phyloP scores from a whole-genome alignment of 2,113 vertebrate genomes.

The Ictalurus furcatus region DNA sequence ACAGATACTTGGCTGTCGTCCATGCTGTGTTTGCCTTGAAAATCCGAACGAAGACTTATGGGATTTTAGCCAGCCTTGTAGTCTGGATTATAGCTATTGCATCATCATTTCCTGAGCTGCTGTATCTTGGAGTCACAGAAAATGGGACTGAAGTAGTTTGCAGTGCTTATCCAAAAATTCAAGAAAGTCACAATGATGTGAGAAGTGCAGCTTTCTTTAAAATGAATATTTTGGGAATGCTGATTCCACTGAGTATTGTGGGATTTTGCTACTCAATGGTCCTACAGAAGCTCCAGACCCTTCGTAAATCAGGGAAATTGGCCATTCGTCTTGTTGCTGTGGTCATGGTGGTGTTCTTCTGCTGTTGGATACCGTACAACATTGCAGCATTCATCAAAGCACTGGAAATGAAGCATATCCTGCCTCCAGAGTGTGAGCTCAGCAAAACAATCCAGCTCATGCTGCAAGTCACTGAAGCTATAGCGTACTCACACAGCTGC shows the following conservation, averaged over 20 bases:
- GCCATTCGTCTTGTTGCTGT: slow-evolving; percentile 64
- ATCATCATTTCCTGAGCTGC: background rate
- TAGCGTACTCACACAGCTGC: slow-evolving; percentile 73
- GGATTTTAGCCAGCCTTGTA: background rate
- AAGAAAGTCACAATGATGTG: background rate
- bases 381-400: slow-evolving; percentile 57
- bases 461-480: slow-evolving; percentile 63
- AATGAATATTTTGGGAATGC: slow-evolving; percentile 49
- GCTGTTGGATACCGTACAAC: slow-evolving; percentile 74
- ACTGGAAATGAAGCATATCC: slow-evolving; percentile 9
- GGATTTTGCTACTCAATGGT: slow-evolving; percentile 56
- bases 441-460: slow-evolving; percentile 61
- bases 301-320: slow-evolving; percentile 60
- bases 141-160: rapidly evolving
- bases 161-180: background rate
- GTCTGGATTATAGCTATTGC: background rate
- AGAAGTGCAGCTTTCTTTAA: slow-evolving; percentile 58
- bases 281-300: slow-evolving; percentile 60
- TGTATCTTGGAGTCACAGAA: background rate
- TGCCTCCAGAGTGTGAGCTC: slow-evolving; percentile 33
- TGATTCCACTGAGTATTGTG: background rate
- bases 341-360: slow-evolving; percentile 69
- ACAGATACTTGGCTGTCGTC: slow-evolving; percentile 9
- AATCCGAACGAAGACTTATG: background rate
- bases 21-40: background rate